Evolutionary conservation across 2,113 vertebrate species (phyloP).

Genomic region (Centrocercus urophasianus): DNA sequence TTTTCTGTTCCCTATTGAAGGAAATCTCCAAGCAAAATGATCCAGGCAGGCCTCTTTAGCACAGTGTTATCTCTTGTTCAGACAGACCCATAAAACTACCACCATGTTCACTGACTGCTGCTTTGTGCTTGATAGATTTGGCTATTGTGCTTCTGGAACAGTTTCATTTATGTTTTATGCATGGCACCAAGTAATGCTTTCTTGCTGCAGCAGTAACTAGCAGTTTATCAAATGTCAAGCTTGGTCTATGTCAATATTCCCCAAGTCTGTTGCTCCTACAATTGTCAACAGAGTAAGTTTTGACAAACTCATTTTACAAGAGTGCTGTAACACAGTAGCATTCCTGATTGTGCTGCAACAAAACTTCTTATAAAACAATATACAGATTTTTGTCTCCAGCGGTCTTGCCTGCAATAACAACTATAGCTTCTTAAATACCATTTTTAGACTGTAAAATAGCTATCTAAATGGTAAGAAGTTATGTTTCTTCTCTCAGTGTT

Average conservation of each 20-base stretch:
- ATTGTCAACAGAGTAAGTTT: slow-evolving; percentile 20
- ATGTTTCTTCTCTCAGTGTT: background rate
- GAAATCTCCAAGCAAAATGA: background rate
- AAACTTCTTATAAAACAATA: background rate
- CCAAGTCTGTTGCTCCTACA: background rate
- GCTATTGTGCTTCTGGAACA: background rate
- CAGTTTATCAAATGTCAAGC: slow-evolving; percentile 30
- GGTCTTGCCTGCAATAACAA: background rate
- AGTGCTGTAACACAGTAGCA: background rate
- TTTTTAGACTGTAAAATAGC: background rate
- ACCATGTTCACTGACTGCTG: background rate
- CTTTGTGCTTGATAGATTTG: background rate
- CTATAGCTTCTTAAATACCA: background rate
- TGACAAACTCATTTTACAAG: slow-evolving; percentile 31
- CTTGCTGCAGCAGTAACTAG: background rate
- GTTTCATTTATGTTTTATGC: slow-evolving; percentile 28
- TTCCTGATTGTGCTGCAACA: background rate
- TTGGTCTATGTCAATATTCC: background rate
- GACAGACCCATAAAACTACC: background rate
- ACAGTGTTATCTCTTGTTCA: background rate
- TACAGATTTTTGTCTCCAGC: background rate
- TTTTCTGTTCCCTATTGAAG: background rate
- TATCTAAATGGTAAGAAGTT: background rate
- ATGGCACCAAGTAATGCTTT: background rate
- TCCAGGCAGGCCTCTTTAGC: background rate